Base-by-base conservation (phyloP, 2,888 invertebrate species). In the Agrilus cyanescens region DNA sequence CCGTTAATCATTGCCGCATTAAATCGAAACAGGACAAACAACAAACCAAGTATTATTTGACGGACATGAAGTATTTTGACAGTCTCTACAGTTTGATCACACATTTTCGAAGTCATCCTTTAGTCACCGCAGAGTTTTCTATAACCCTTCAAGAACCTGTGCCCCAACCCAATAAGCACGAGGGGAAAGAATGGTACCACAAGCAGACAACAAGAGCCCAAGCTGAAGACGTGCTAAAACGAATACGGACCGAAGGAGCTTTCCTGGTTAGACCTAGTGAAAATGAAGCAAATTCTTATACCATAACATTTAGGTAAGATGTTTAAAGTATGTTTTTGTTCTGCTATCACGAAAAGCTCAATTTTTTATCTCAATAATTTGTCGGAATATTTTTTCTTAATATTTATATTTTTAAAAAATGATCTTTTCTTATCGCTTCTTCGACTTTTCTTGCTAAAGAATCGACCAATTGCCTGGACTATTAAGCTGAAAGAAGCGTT, bases 111-210 rank as follows among this genome's bases (percentile, higher is more conserved):
- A 78, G 78, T 49, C 79, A 88, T 67, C 87, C 93, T 41, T 68
- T 96, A 38, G 74, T 89, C 30, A 93, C 91, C 60, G 84, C 84
- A 72, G 89, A 91, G 65, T 94, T 94, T 66, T 75, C 85, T 25
- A 89, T 94, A 52, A 85, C 80, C 0, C 71, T 96, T 1, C 80
- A 79, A 55, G 88, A 91, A 60, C 90, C 95, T 0, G 94, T 95
- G 2, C 95, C 95, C 0, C 95, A 94, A 62, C 93, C 93, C 14
- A 89, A 87, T 60, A 88, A 89, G 60, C 95, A 96, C 57, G 91
- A 93, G 63, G 85, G 81, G 44, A 86, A 88, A 67, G 87, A 86
- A 53, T 96, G 95, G 95, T 96, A 85, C 70, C 89, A 90, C 60
- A 76, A 83, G 2, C 76, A 79, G 40, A 83, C 89, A 52, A 80